phyloP scores from a whole-genome alignment of 2,888 invertebrate genomes.

The Dicycla oo region DNA sequence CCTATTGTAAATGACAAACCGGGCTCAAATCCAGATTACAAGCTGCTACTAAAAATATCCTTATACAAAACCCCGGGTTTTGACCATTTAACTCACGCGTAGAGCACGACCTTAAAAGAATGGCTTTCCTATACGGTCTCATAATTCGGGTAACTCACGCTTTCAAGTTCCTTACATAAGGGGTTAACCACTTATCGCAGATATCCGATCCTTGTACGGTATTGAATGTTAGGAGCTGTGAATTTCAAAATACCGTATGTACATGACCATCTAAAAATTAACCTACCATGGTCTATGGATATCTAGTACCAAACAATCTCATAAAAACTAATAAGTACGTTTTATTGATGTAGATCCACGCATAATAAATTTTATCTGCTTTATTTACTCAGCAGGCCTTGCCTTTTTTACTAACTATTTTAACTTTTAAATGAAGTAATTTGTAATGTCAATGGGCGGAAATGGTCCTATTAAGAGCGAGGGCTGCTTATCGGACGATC shows the following conservation, averaged over 20 bases:
- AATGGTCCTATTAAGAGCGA: constrained; percentile 50
- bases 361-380: constrained; percentile 1
- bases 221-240: not conserved
- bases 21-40: no score
- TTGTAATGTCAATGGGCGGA: constrained; percentile 60
- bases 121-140: no score
- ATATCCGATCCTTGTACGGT: not conserved
- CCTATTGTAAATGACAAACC: no score
- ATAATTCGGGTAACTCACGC: not conserved
- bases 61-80: no score
- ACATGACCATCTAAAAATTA: constrained; percentile 5
- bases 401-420: constrained; percentile 22
- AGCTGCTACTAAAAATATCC: no score
- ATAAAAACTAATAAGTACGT: constrained; percentile 12
- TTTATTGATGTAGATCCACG: constrained; percentile 4
- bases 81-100: no score
- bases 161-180: not conserved
- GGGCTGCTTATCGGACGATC: constrained; percentile 44
- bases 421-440: constrained; percentile 48
- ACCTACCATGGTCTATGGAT: not conserved
- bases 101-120: no score
- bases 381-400: constrained; percentile 30
- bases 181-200: not conserved
- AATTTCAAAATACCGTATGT: constrained; percentile 2
- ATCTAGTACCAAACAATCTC: not conserved